Base-by-base conservation (phyloP, 2,113 vertebrate species). In the Carollia perspicillata region DNA sequence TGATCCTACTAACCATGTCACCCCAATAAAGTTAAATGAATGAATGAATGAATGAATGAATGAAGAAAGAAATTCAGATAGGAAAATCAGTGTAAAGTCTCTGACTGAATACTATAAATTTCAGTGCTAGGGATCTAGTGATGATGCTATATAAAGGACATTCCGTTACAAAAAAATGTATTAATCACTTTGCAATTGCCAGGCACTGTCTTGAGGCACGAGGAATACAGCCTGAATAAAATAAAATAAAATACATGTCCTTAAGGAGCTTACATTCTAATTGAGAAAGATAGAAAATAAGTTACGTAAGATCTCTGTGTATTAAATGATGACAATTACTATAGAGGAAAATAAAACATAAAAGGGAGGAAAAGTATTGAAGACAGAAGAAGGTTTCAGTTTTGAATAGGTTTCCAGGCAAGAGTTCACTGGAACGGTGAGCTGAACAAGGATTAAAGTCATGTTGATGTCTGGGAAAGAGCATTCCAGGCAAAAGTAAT, bases 41-140 rank as follows among this genome's bases (percentile, higher is more conserved):
- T 63, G 88, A 60, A 30, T 60, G 26, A 63, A 91, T 63, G 88
- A 9, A 79, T 23, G 12, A 35, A 97, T 33, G 1, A 65, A 65
- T 6, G 7, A 60, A 91, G 28, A 90, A 9, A 79, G 23, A 40
- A 35, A 92, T 96, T 94, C 72, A 95, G 75, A 92, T 20, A 71
- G 69, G 40, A 92, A 90, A 84, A 12, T 87, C 89, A 97, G 49
- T 23, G 47, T 80, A 74, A 30, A 63, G 55, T 51, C 33, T 71
- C 35, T 92, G 77, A 95, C 81, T 55, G 0, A 78, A 16, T 33
- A 8, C 11, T 53, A 6, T 60, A 47, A 89, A 84, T 3, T 72
- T 10, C 40, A 74, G 8, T 83, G 12, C 6, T 55, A 30, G 35
- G 6, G 30, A 40, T 12, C 33, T 81, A 58, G 8, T 58, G 7